Evolutionary conservation across 64 coral and sea anemone genomes (phyloP).

Genomic region (Orbicella faveolata): DNA sequence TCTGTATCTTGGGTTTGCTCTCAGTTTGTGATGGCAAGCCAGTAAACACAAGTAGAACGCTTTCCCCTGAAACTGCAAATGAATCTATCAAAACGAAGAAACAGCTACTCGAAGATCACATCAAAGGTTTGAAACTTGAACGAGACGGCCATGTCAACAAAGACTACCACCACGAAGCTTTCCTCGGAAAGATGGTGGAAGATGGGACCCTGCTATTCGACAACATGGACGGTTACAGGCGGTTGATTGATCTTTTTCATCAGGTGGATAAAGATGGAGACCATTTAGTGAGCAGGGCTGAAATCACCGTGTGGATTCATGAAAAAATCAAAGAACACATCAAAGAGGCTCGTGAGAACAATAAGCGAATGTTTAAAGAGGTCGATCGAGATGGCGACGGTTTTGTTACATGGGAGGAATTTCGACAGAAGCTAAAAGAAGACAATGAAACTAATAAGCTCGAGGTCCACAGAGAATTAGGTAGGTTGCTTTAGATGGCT

Average conservation of each 20-base stretch:
- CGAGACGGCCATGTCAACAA: conserved; percentile 94
- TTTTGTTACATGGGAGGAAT: conserved; percentile 74
- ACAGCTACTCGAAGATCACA: conserved; percentile 80
- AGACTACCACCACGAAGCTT: conserved; percentile 95
- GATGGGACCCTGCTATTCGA: conserved; percentile 80
- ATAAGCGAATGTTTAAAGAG: conserved; percentile 64
- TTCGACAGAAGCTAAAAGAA: conserved; percentile 72
- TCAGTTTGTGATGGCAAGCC: conserved; percentile 47
- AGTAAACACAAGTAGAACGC: conserved; percentile 52
- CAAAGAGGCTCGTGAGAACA: conserved; percentile 55
- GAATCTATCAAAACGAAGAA: conserved; percentile 66
- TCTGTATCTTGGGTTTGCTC: not conserved
- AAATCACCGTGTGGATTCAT: conserved; percentile 85
- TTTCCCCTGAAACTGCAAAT: conserved; percentile 40
- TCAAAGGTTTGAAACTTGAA: conserved; percentile 83
- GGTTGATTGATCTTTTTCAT: conserved; percentile 93
- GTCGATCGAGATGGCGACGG: conserved; percentile 64
- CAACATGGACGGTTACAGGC: conserved; percentile 83
- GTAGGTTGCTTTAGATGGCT: not conserved
- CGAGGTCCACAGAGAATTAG: conserved; percentile 54
- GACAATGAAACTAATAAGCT: conserved; percentile 30
- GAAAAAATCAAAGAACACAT: conserved; percentile 86
- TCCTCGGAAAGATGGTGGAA: conserved; percentile 88
- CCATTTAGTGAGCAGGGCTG: conserved; percentile 74
- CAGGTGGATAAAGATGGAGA: conserved; percentile 85